A percentile compares a stretch with the other conserved stretches of the same genome.
These are phyloP conservation scores for Hystrix brachyura DNA, from an alignment of 2,113 vertebrate genomes.

Conservation along the genomic window DNA sequence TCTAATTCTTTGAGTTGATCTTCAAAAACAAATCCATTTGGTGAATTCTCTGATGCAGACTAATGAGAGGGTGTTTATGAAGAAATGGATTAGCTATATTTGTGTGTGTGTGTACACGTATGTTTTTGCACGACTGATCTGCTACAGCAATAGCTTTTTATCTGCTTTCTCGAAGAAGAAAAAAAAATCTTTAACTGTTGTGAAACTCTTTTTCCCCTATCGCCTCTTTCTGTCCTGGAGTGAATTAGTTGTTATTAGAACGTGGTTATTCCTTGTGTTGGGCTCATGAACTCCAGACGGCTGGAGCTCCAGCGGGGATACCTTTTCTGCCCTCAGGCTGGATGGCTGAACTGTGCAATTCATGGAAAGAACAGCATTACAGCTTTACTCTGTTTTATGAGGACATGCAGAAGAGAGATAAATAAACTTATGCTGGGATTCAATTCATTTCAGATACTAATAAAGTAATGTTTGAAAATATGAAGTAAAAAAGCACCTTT, in stretches of 20 bases:
- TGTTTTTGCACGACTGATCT: not conserved
- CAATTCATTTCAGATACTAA: conserved; percentile 61
- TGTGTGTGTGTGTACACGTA: not conserved
- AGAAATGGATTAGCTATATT: not conserved
- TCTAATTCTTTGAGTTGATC: conserved; percentile 52
- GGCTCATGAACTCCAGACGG: conserved; percentile 2
- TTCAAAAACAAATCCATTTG: not conserved
- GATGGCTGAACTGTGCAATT: conserved; percentile 46
- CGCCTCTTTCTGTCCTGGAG: not conserved
- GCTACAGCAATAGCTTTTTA: conserved; percentile 16
- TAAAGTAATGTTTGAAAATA: conserved; percentile 59
- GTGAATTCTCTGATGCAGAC: not conserved
- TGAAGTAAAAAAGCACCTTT: conserved; percentile 61
- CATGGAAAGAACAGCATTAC: conserved; percentile 64
- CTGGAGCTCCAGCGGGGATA: not conserved
- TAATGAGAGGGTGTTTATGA: conserved; percentile 45
- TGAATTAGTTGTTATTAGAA: conserved; percentile 46
- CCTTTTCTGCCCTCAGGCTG: conserved; percentile 53
- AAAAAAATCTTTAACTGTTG: not conserved
- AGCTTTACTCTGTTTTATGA: conserved; percentile 49
- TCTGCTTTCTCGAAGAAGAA: conserved; percentile 32
- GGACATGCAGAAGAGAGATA: conserved; percentile 60
- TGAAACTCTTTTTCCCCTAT: not conserved
- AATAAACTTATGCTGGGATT: conserved; percentile 66
- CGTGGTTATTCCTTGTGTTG: conserved; percentile 40